Base-by-base conservation (phyloP, 2,888 invertebrate species). In the Tetanocera ferruginea region DNA sequence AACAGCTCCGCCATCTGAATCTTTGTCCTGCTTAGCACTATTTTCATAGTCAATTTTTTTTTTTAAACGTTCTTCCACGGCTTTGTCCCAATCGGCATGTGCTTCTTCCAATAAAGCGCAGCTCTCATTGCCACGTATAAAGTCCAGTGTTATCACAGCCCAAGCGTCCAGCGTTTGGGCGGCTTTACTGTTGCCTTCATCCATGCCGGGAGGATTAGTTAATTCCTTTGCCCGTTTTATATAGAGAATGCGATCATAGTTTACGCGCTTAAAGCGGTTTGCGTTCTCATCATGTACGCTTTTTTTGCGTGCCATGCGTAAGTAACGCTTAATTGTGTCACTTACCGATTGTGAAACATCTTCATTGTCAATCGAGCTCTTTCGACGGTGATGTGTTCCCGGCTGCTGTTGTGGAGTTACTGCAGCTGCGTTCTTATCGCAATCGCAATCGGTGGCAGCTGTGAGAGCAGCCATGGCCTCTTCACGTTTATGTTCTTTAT, bases 221-320 rank as follows among this genome's bases (percentile, higher is more conserved):
- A 93, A 93, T 72, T 94, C 93, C 83, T 94, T 94, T 0, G 95
- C 93, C 86, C 95, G 95, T 79, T 96, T 96, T 83, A 96, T 95
- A 34, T 96, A 91, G 79, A 96, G 90, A 86, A 95, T 96, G 79
- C 95, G 92, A 85, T 97, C 96, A 85, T 97, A 97, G 88, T 97
- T 97, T 25, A 97, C 95, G 0, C 96, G 93, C 87, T 96, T 96
- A 87, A 96, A 97, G 72, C 95, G 92, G 86, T 95, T 96, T 3
- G 92, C 93, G 82, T 95, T 95, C 2, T 94, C 93, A 87, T 96
- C 96, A 70, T 87, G 86, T 11, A 94, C 93, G 85, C 95, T 95
- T 86, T 96, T 96, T 87, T 96, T 96, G 51, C 96, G 92, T 8
- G 96, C 96, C 96, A 96, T 96, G 77, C 95, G 91, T 71, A 96